phyloP scores from a whole-genome alignment of 2,888 invertebrate species.

The Microctonus brassicae region DNA sequence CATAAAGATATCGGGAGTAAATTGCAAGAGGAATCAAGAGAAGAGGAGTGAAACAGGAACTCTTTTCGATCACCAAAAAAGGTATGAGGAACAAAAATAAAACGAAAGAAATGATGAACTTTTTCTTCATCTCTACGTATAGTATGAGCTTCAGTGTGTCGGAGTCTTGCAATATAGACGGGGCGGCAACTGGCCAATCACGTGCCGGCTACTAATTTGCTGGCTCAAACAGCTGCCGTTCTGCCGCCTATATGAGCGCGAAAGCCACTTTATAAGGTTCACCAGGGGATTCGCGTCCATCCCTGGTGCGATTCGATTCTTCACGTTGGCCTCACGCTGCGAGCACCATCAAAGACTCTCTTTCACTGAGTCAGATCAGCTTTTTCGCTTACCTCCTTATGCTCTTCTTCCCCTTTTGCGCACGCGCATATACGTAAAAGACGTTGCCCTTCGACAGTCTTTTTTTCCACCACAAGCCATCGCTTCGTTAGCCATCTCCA shows the following conservation, averaged over 20 bases:
- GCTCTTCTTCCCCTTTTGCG: constrained; percentile 38
- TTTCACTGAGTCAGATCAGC: constrained; percentile 45
- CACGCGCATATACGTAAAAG: constrained; percentile 24
- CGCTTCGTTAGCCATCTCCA: constrained; percentile 32
- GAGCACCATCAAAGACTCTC: constrained; percentile 50
- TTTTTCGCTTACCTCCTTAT: constrained; percentile 40
- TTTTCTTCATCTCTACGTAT: constrained; percentile 13
- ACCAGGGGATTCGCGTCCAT: constrained; percentile 47
- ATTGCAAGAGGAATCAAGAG: constrained; percentile 58
- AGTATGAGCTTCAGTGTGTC: constrained; percentile 43
- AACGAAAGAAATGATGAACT: constrained; percentile 14
- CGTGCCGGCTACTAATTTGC: constrained; percentile 70
- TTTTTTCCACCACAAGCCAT: constrained; percentile 34
- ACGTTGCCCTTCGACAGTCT: constrained; percentile 40
- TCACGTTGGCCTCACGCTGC: constrained; percentile 57
- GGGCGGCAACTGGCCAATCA: constrained; percentile 69
- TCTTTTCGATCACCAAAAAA: background rate
- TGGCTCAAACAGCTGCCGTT: constrained; percentile 69
- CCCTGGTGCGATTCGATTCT: constrained; percentile 56
- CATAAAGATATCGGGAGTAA: constrained; percentile 69
- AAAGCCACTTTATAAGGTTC: constrained; percentile 52
- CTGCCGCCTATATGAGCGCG: constrained; percentile 65
- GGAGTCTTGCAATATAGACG: constrained; percentile 61
- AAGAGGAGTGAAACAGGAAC: constrained; percentile 23
- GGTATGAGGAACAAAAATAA: constrained; percentile 8